These are phyloP conservation scores for Lichenostomus cassidix DNA, from an alignment of 2,113 vertebrate genomes.

Conservation along the genomic window DNA sequence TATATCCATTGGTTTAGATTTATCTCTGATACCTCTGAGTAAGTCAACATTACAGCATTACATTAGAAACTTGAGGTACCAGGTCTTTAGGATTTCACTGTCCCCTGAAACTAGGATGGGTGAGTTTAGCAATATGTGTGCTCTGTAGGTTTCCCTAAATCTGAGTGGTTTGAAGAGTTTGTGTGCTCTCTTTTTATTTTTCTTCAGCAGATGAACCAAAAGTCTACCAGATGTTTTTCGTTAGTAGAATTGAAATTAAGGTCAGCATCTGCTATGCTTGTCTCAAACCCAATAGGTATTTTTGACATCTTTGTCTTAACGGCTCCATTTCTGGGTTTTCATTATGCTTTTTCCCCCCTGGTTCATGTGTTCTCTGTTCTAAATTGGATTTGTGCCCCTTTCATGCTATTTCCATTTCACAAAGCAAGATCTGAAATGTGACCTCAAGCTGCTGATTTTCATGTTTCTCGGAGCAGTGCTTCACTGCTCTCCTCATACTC, in stretches of 20 bases:
- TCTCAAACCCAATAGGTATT: not conserved
- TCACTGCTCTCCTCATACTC: not conserved
- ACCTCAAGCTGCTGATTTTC: conserved; percentile 7
- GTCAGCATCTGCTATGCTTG: not conserved
- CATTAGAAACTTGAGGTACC: not conserved
- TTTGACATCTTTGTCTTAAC: not conserved
- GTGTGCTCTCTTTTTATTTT: not conserved
- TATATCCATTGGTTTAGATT: not conserved
- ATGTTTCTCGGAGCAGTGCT: not conserved
- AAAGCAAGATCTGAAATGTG: not conserved
- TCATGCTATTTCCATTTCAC: not conserved
- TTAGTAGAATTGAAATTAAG: not conserved
- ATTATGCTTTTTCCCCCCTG: not conserved
- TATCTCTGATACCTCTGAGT: not conserved
- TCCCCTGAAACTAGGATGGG: not conserved
- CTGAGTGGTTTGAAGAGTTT: not conserved
- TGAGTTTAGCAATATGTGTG: not conserved
- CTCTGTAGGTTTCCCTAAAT: not conserved
- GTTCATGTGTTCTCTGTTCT: not conserved
- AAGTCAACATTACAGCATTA: not conserved
- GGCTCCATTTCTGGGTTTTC: not conserved
- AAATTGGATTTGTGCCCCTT: not conserved
- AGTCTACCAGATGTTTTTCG: not conserved
- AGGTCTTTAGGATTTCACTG: not conserved
- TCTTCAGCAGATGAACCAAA: not conserved